phyloP scores from a whole-genome alignment of 2,113 vertebrate genomes.

The Rhinolophus sinicus region DNA sequence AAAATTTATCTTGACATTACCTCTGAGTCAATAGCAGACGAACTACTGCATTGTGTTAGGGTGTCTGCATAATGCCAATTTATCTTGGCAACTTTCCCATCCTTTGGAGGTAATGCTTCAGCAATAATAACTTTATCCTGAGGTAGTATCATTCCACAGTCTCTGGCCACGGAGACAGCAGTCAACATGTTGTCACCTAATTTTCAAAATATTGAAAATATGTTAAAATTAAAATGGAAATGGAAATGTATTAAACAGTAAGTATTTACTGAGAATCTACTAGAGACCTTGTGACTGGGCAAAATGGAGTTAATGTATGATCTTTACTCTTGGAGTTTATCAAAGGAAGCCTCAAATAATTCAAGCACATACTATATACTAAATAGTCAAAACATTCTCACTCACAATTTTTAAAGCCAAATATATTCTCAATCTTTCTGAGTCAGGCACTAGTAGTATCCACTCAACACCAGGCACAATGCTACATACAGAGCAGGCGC shows the following conservation, averaged over 20 bases:
- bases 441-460: background rate
- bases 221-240: constrained; percentile 41
- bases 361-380: background rate
- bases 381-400: background rate
- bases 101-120: constrained; percentile 94
- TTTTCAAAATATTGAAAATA: constrained; percentile 61
- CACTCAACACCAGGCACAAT: background rate
- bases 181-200: constrained; percentile 98
- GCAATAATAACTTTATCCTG: constrained; percentile 97
- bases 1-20: constrained; percentile 79
- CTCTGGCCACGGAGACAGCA: constrained; percentile 97
- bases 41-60: constrained; percentile 84
- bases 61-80: constrained; percentile 97
- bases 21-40: constrained; percentile 87
- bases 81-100: constrained; percentile 95
- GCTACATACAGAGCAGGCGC: background rate
- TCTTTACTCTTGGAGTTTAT: background rate
- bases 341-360: constrained; percentile 33
- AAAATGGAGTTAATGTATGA: background rate
- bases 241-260: background rate
- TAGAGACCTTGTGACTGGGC: background rate
- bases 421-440: background rate
- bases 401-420: background rate
- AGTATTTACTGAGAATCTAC: background rate
- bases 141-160: constrained; percentile 98